These are phyloP conservation scores for Tympanuchus pallidicinctus DNA, from an alignment of 2,113 vertebrate genomes.

Conservation along the genomic window DNA sequence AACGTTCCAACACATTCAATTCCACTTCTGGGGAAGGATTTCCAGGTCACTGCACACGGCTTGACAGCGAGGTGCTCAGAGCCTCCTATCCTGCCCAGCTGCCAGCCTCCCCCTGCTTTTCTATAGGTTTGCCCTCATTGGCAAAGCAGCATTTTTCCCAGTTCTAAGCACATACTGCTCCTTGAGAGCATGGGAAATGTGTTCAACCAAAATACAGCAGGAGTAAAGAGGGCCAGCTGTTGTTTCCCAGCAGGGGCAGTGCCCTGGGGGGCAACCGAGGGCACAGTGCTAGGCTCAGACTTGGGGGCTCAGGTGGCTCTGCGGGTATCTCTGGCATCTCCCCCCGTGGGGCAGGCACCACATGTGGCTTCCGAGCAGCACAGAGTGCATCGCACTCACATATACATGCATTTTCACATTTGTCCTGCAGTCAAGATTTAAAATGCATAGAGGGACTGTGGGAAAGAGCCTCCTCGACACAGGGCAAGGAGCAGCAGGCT, in stretches of 20 bases:
- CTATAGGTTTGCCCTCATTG: neutral
- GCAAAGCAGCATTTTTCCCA: neutral
- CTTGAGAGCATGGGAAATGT: accelerated
- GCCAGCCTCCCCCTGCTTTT: neutral
- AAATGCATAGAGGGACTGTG: neutral
- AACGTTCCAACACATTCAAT: neutral
- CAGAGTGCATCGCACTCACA: neutral
- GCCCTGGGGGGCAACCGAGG: neutral
- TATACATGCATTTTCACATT: neutral
- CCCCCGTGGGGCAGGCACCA: neutral
- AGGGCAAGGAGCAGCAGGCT: neutral
- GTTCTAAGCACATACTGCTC: neutral
- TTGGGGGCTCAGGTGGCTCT: neutral
- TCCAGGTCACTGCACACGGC: neutral
- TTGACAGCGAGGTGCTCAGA: neutral
- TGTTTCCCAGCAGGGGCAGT: accelerated
- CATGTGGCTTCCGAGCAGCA: neutral
- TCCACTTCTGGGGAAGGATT: neutral
- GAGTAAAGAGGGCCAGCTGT: neutral
- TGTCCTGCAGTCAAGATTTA: neutral
- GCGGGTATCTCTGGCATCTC: neutral
- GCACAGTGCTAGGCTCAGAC: neutral
- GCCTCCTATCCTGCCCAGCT: neutral
- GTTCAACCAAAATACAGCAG: neutral
- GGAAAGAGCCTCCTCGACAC: neutral